Conservation (phyloP, 2,113 vertebrate species). For the Pelecanus crispus region DNA sequence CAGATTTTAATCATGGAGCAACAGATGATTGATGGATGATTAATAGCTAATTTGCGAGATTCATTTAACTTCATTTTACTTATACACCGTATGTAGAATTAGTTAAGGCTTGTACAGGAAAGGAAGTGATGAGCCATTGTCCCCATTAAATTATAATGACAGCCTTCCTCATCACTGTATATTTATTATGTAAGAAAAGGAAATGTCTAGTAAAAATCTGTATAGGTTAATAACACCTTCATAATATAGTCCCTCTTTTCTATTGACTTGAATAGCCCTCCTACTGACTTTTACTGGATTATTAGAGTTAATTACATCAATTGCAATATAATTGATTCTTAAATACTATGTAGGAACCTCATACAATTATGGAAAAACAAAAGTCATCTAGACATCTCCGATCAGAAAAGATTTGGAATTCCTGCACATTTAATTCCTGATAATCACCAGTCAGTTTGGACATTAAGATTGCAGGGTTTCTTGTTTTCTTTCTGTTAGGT, state of each 20-base stretch:
- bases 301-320: slow-evolving; percentile 90
- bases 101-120: slow-evolving; percentile 76
- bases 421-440: slow-evolving; percentile 82
- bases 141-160: slow-evolving; percentile 82
- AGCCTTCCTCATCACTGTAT: slow-evolving; percentile 78
- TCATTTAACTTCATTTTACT: slow-evolving; percentile 78
- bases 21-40: slow-evolving; percentile 75
- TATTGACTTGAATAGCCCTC: slow-evolving; percentile 85
- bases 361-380: slow-evolving; percentile 86
- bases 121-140: slow-evolving; percentile 79
- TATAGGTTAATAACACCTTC: slow-evolving; percentile 88
- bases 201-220: slow-evolving; percentile 83
- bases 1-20: slow-evolving; percentile 65
- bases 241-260: slow-evolving; percentile 79
- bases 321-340: slow-evolving; percentile 89
- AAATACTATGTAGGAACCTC: slow-evolving; percentile 85
- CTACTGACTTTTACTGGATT: slow-evolving; percentile 87
- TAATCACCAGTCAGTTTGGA: slow-evolving; percentile 84
- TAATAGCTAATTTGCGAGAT: slow-evolving; percentile 68
- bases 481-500: slow-evolving; percentile 79
- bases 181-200: slow-evolving; percentile 83
- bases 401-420: slow-evolving; percentile 84
- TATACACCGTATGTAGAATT: slow-evolving; percentile 73
- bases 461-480: slow-evolving; percentile 83
- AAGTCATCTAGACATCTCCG: slow-evolving; percentile 83